Evolutionary conservation across 1,140 invertebrate genomes (phyloP).

Genomic region (Cotesia typhae): DNA sequence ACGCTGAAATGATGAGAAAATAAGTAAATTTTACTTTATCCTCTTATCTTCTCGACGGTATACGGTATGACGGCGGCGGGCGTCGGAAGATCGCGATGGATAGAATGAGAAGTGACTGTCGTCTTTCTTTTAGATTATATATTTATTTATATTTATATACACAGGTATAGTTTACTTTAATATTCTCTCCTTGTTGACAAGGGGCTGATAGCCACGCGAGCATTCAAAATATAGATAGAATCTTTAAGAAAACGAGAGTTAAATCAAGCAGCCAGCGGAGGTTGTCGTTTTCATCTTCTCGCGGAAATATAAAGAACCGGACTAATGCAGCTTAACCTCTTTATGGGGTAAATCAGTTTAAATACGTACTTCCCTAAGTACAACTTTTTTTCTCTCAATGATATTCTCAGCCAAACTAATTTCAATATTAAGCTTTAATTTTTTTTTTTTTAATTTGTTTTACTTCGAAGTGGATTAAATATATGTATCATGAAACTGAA

Average conservation of each 20-base stretch:
- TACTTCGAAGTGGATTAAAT: too few relatives aligned
- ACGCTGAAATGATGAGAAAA: constrained; percentile 62
- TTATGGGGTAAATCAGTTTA: constrained; percentile 66
- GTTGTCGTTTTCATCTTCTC: constrained; percentile 43
- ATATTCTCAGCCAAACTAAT: constrained; percentile 62
- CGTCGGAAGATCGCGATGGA: constrained; percentile 28
- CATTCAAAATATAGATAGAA: constrained; percentile 27
- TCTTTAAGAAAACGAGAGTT: constrained; percentile 35
- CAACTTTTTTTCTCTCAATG: constrained; percentile 21
- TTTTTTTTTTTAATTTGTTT: constrained; percentile 7
- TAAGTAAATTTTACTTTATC: constrained; percentile 63
- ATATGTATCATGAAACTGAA: too few relatives aligned
- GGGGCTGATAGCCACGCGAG: constrained; percentile 24
- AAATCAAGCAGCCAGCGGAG: constrained; percentile 23
- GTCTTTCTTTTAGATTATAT: not conserved
- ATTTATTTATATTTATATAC: not conserved
- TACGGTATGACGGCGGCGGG: constrained; percentile 14
- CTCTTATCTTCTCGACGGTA: constrained; percentile 41
- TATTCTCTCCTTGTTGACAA: not conserved
- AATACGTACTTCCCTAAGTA: constrained; percentile 50
- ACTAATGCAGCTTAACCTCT: constrained; percentile 65
- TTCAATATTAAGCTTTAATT: constrained; percentile 57
- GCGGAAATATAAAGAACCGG: constrained; percentile 67
- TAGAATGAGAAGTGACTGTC: constrained; percentile 23
- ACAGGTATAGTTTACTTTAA: not conserved